phyloP scores from a whole-genome alignment of 2,797 vertebrate species.

The Furcifer pardalis region DNA sequence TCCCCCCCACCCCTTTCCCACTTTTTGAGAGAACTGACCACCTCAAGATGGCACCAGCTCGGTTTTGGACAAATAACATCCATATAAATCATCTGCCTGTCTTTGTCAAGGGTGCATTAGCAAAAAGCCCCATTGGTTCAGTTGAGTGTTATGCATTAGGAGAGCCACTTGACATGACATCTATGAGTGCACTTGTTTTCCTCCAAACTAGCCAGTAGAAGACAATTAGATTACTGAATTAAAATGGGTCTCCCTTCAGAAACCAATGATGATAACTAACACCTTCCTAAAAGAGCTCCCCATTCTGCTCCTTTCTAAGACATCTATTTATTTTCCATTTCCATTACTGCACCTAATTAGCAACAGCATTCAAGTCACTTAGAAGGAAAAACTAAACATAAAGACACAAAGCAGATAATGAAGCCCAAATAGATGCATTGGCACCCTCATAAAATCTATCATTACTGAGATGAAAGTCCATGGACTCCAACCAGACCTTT shows the following conservation, averaged over 20 bases:
- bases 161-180: conserved; percentile 46
- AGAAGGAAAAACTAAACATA: not conserved
- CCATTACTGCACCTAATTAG: conserved; percentile 16
- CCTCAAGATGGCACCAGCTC: not conserved
- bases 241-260: conserved; percentile 51
- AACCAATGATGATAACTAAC: not conserved
- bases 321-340: conserved; percentile 21
- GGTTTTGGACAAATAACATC: not conserved
- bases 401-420: not conserved
- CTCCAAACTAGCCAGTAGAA: conserved; percentile 11
- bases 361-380: not conserved
- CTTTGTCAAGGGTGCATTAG: conserved; percentile 37
- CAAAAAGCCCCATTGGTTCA: conserved; percentile 42
- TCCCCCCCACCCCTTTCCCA: not conserved
- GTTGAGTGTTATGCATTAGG: conserved; percentile 27
- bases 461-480: not conserved
- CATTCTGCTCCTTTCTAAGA: conserved; percentile 43
- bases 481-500: not conserved
- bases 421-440: not conserved
- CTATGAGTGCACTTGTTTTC: conserved; percentile 15
- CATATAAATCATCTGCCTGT: conserved; percentile 13
- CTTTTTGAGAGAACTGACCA: not conserved
- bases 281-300: conserved; percentile 36
- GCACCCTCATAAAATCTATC: not conserved
- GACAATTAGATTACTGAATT: conserved; percentile 39